phyloP scores from a whole-genome alignment of 2,797 vertebrate species.

The Acanthurus lineatus region DNA sequence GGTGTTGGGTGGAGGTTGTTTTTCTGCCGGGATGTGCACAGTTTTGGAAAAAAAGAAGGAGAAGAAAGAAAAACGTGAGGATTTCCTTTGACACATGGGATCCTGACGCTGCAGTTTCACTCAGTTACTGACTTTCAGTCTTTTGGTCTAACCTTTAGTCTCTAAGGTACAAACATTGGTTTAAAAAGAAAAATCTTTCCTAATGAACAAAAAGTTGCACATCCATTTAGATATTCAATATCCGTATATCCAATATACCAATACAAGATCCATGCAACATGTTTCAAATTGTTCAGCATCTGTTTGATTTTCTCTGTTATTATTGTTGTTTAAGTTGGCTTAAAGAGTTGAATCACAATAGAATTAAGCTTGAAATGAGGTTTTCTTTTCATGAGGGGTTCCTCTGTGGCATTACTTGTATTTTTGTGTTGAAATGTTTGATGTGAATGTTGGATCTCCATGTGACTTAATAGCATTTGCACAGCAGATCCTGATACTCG shows the following conservation, averaged over 20 bases:
- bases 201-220: background rate
- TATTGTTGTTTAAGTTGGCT: background rate
- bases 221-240: conserved; percentile 4
- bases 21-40: conserved; percentile 59
- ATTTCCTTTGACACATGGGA: conserved; percentile 66
- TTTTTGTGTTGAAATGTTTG: background rate
- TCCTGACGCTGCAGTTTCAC: conserved; percentile 44
- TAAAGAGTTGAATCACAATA: conserved; percentile 1
- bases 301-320: background rate
- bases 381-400: background rate
- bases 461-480: conserved; percentile 16
- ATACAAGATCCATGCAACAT: background rate
- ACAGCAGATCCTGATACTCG: conserved; percentile 4
- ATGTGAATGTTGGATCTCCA: conserved; percentile 2
- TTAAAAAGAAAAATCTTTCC: background rate
- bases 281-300: background rate
- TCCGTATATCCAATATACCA: too few species aligned
- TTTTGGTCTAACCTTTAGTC: conserved; percentile 6
- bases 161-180: background rate
- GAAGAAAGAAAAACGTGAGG: conserved; percentile 29
- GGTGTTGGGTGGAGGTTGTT: conserved; percentile 22
- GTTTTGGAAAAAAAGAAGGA: conserved; percentile 11
- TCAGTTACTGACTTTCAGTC: conserved; percentile 4
- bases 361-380: background rate
- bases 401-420: conserved; percentile 7